Conservation (phyloP, 2,113 vertebrate species). For the Corythornis vintsioides region DNA sequence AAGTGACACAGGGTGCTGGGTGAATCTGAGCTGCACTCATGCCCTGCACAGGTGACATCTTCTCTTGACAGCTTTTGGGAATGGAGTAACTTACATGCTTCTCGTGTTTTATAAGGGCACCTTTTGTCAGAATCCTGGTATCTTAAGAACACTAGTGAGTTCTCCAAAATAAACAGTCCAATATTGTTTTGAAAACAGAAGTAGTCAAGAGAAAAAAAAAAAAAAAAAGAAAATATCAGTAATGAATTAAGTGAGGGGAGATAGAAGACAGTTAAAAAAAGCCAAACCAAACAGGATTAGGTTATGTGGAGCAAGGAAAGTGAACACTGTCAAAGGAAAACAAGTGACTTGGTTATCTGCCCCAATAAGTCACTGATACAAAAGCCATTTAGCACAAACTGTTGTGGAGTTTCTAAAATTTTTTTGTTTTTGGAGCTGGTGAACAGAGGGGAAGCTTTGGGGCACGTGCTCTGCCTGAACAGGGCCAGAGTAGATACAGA, state of each 20-base stretch:
- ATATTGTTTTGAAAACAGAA: constrained; percentile 35
- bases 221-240: not conserved
- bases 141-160: not conserved
- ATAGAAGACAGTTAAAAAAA: not conserved
- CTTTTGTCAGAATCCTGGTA: not conserved
- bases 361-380: not conserved
- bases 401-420: not conserved
- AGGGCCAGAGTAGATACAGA: not conserved
- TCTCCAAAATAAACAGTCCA: constrained; percentile 19
- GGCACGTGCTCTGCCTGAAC: not conserved
- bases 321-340: not conserved
- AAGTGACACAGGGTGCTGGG: not conserved
- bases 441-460: not conserved
- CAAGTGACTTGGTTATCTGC: not conserved
- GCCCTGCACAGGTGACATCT: not conserved
- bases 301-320: constrained; percentile 18
- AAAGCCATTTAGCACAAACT: not conserved
- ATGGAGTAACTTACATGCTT: accelerated
- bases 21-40: not conserved
- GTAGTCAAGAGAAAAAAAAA: not conserved
- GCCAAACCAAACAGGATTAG: not conserved
- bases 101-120: not conserved
- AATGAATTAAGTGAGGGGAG: not conserved
- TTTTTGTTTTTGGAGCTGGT: not conserved
- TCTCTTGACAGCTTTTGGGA: not conserved